A percentile compares a stretch with the other conserved stretches of the same genome.
These are phyloP conservation scores for Dioctria linearis DNA, from an alignment of 2,888 invertebrate species.

Conservation along the genomic window DNA sequence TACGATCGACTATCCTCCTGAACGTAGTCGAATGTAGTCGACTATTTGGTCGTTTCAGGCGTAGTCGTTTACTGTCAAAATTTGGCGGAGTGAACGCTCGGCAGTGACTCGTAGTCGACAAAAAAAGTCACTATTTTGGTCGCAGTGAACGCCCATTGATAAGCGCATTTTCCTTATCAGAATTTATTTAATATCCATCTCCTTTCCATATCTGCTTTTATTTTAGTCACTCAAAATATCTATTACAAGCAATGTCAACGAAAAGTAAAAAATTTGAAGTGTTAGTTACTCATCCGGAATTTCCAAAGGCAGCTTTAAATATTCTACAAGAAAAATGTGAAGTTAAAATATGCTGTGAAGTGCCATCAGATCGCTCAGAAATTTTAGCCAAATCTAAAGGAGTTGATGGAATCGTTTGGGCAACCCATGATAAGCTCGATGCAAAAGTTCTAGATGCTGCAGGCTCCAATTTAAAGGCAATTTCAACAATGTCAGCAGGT, in stretches of 20 bases:
- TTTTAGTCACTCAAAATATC: neutral
- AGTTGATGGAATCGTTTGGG: slow-evolving; percentile 69
- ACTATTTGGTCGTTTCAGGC: too few relatives aligned
- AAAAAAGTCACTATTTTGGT: too few relatives aligned
- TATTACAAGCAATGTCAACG: slow-evolving; percentile 60
- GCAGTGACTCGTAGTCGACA: too few relatives aligned
- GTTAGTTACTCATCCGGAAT: slow-evolving; percentile 80
- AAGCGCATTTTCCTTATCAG: neutral
- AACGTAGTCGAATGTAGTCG: too few relatives aligned
- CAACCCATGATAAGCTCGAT: slow-evolving; percentile 64
- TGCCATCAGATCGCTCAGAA: slow-evolving; percentile 65
- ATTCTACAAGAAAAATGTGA: slow-evolving; percentile 74
- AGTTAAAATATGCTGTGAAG: slow-evolving; percentile 64
- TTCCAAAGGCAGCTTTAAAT: slow-evolving; percentile 77
- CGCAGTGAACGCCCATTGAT: too few relatives aligned
- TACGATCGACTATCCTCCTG: too few relatives aligned
- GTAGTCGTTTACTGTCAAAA: too few relatives aligned
- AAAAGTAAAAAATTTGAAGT: slow-evolving; percentile 72
- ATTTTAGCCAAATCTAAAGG: slow-evolving; percentile 67
- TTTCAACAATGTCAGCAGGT: slow-evolving; percentile 90
- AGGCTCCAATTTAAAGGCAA: slow-evolving; percentile 79
- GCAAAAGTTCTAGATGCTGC: slow-evolving; percentile 67
- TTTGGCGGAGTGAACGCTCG: too few relatives aligned
- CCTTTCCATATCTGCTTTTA: neutral
- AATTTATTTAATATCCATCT: neutral